Conservation (phyloP, 2,113 vertebrate species). For the Brachyhypopomus occidentalis region DNA sequence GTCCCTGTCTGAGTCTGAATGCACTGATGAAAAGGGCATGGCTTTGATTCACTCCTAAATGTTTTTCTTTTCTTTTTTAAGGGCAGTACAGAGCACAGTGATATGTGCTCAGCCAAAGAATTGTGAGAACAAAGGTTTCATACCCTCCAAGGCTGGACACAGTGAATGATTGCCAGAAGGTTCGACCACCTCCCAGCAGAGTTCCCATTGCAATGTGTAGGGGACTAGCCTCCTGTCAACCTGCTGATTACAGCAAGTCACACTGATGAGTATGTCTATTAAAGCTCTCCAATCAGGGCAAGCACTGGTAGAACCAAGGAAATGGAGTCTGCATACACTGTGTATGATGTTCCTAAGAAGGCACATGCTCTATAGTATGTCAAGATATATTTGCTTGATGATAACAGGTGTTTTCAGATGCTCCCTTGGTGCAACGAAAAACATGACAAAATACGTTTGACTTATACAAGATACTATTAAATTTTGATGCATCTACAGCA, state of each 20-base stretch:
- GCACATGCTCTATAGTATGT: neutral
- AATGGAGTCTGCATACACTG: slow-evolving; percentile 1
- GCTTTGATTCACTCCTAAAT: slow-evolving; percentile 52
- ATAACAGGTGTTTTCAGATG: neutral
- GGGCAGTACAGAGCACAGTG: slow-evolving; percentile 21
- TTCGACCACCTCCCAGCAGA: slow-evolving; percentile 37
- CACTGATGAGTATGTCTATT: slow-evolving; percentile 33
- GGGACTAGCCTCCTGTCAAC: slow-evolving; percentile 42
- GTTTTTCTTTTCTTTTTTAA: neutral
- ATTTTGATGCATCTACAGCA: too few relatives aligned
- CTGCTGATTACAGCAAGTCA: slow-evolving; percentile 51
- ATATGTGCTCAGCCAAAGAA: slow-evolving; percentile 48
- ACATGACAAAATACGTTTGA: neutral
- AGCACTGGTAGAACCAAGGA: neutral
- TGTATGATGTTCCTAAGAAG: neutral
- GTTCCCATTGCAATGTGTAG: slow-evolving; percentile 43
- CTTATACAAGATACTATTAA: neutral
- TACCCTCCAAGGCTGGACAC: slow-evolving; percentile 30
- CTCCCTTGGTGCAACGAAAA: neutral
- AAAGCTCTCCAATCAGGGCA: slow-evolving; percentile 36
- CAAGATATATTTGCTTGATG: neutral
- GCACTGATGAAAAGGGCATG: slow-evolving; percentile 46
- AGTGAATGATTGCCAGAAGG: slow-evolving; percentile 20
- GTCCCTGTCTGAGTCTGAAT: slow-evolving; percentile 51
- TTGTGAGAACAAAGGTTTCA: slow-evolving; percentile 53